These are phyloP conservation scores for Epinephelus cyanopodus DNA, from an alignment of 2,113 vertebrate species.

Conservation along the genomic window DNA sequence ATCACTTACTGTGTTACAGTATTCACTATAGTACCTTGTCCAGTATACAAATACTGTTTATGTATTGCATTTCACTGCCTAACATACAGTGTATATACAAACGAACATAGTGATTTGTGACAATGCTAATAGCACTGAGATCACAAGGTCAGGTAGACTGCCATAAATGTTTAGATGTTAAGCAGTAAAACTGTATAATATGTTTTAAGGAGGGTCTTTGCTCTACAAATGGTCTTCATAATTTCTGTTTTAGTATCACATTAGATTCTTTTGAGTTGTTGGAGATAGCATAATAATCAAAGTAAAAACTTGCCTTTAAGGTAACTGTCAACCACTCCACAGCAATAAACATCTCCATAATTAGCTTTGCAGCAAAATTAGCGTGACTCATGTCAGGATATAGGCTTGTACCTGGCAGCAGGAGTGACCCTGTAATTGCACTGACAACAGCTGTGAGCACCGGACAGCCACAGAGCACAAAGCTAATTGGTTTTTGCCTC, in stretches of 20 bases:
- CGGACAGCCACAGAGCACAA: slow-evolving; percentile 66
- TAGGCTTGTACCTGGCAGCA: slow-evolving; percentile 39
- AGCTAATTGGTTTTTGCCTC: slow-evolving; percentile 77
- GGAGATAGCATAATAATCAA: slow-evolving; percentile 5
- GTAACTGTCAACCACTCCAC: background rate
- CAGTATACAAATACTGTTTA: background rate
- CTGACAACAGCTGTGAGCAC: slow-evolving; percentile 63
- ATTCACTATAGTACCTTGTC: background rate
- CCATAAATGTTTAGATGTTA: background rate
- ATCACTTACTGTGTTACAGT: background rate
- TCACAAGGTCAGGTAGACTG: background rate
- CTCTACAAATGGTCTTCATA: background rate
- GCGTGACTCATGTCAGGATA: slow-evolving; percentile 39
- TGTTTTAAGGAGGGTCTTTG: background rate
- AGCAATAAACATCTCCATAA: slow-evolving; percentile 40
- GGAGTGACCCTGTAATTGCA: slow-evolving; percentile 66
- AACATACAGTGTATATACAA: background rate
- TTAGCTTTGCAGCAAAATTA: slow-evolving; percentile 51
- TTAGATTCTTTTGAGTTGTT: background rate
- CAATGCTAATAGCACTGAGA: background rate
- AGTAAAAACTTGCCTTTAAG: background rate
- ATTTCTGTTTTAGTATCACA: background rate
- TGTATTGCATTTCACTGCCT: background rate
- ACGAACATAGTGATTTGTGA: background rate
- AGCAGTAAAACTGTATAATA: background rate